These are phyloP conservation scores for Muschampia plurimacula DNA, from an alignment of 2,888 invertebrate species.

Conservation along the genomic window DNA sequence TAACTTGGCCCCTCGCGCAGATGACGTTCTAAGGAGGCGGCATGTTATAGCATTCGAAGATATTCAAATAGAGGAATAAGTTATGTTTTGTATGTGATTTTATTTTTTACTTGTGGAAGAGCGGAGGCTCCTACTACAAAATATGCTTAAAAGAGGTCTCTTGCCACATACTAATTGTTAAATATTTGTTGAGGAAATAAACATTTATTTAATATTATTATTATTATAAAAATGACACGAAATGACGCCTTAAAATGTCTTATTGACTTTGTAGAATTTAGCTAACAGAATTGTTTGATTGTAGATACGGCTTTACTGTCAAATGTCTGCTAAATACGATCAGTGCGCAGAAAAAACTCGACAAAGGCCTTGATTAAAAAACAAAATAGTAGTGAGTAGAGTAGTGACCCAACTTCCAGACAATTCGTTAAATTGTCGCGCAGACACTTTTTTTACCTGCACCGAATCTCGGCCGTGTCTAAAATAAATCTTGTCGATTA, in stretches of 20 bases:
- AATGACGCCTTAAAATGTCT: neutral
- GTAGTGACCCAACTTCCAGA: slow-evolving; percentile 6
- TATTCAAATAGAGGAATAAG: no score
- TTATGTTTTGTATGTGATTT: no score
- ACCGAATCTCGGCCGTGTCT: slow-evolving; percentile 57
- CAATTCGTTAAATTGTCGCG: neutral
- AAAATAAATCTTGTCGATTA: slow-evolving; percentile 63
- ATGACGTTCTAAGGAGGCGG: no score
- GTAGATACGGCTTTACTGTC: neutral
- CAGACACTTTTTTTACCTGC: slow-evolving; percentile 46
- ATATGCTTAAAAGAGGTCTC: no score
- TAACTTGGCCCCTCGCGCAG: no score
- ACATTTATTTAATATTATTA: no score
- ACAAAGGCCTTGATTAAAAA: slow-evolving; percentile 7
- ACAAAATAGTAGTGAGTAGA: neutral
- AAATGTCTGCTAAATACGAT: neutral
- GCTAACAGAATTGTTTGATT: neutral
- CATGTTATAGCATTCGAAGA: no score
- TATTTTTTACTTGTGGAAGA: no score
- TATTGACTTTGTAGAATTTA: neutral
- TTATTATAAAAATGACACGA: neutral
- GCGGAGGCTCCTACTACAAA: no score
- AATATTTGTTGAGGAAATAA: no score
- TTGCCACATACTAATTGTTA: no score
- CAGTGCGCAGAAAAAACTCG: neutral